Evolutionary conservation across 2,797 vertebrate species (phyloP).

Genomic region (Chrysocyon brachyurus): DNA sequence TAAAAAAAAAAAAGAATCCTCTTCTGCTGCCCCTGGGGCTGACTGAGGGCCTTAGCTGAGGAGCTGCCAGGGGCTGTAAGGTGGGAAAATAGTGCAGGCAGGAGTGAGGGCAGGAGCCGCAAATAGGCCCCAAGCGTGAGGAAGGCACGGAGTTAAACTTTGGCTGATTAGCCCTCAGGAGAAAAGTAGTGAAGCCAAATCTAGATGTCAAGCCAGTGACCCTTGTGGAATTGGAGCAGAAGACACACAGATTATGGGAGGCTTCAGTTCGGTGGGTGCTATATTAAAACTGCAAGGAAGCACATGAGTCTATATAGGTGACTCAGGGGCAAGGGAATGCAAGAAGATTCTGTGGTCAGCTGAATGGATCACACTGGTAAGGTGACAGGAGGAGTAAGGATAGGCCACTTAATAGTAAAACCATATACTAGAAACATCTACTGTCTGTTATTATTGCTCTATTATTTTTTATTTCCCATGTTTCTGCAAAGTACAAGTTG

Average conservation of each 20-base stretch:
- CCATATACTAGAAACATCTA: neutral
- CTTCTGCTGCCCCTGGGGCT: neutral
- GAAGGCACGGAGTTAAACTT: neutral
- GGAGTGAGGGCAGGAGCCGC: neutral
- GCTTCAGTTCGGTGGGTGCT: neutral
- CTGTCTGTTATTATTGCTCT: neutral
- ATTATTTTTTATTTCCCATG: neutral
- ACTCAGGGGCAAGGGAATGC: neutral
- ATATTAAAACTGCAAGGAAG: neutral
- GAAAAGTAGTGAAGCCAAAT: neutral
- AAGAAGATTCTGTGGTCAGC: neutral
- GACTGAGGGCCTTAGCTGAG: neutral
- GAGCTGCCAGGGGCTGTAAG: neutral
- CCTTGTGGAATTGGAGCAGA: neutral
- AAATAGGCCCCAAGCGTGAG: neutral
- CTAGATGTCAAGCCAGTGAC: neutral
- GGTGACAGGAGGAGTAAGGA: neutral
- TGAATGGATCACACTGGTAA: no score
- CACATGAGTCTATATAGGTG: neutral
- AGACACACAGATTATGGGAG: neutral
- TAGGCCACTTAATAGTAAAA: neutral
- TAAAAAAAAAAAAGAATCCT: neutral
- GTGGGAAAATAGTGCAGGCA: neutral
- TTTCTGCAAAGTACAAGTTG: neutral
- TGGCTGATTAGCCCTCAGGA: neutral